Conservation (phyloP, 2,888 invertebrate species). For the Gymnoscelis rufifasciata region DNA sequence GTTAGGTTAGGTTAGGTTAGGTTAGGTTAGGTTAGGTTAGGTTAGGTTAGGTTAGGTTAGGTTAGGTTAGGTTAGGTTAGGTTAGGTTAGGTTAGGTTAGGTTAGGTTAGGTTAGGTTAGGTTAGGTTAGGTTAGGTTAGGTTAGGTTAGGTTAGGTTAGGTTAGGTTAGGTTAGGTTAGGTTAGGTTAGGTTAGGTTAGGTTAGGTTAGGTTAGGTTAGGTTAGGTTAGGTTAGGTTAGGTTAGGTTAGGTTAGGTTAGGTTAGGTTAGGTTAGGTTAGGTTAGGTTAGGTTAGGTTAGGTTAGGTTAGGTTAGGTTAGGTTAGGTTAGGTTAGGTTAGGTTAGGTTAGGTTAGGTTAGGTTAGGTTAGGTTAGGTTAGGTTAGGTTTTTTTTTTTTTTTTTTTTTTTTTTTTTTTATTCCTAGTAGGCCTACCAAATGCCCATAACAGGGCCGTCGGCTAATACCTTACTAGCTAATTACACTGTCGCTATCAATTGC, state of each 20-base stretch:
- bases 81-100: slow-evolving; percentile 3
- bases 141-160: slow-evolving; percentile 16
- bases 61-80: slow-evolving; percentile 3
- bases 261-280: slow-evolving; percentile 8
- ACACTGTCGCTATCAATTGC: no score
- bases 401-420: no score
- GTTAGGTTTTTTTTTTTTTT: background rate
- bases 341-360: background rate
- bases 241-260: slow-evolving; percentile 8
- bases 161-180: slow-evolving; percentile 16
- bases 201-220: slow-evolving; percentile 5
- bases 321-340: background rate
- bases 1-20: slow-evolving; percentile 6
- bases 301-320: slow-evolving; percentile 6
- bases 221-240: slow-evolving; percentile 7
- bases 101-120: slow-evolving; percentile 15
- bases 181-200: slow-evolving; percentile 13
- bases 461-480: no score
- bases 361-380: background rate
- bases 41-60: background rate
- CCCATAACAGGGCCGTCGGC: no score
- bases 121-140: slow-evolving; percentile 16
- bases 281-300: slow-evolving; percentile 7
- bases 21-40: background rate
- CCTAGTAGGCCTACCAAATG: no score